These are phyloP conservation scores for Drosophila cracens DNA, from an alignment of 2,888 invertebrate species.

Conservation along the genomic window DNA sequence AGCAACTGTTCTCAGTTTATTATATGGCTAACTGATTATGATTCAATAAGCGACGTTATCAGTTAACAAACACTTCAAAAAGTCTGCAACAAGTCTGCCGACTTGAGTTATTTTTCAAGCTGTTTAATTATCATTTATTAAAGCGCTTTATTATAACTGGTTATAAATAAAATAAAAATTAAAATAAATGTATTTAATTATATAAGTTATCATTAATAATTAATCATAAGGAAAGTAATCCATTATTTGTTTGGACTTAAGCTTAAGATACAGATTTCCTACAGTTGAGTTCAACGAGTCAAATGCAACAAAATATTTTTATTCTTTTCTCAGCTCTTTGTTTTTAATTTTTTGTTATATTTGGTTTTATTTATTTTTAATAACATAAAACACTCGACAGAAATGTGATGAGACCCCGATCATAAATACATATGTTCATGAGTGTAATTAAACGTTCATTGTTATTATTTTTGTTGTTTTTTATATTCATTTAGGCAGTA, in stretches of 20 bases:
- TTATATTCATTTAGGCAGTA: neutral
- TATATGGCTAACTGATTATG: neutral
- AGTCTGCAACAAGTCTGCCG: constrained; percentile 14
- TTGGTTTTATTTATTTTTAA: neutral
- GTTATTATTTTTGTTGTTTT: neutral
- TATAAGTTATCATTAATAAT: neutral
- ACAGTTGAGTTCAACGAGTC: neutral
- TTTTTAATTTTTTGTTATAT: neutral
- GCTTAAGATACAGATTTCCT: neutral
- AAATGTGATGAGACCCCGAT: constrained; percentile 54
- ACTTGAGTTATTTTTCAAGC: neutral
- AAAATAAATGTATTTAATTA: constrained; percentile 8
- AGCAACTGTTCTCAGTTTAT: neutral
- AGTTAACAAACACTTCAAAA: constrained; percentile 11
- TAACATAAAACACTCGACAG: constrained; percentile 43
- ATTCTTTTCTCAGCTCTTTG: neutral
- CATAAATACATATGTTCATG: constrained; percentile 9
- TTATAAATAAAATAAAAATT: constrained; percentile 9
- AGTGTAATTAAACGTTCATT: constrained; percentile 18
- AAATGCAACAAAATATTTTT: neutral
- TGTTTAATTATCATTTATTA: constrained; percentile 15
- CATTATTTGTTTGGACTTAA: neutral
- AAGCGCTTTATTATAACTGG: constrained; percentile 15
- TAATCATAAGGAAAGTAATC: neutral
- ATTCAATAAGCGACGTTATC: constrained; percentile 3